A percentile compares a stretch with the other conserved stretches of the same genome.
Evolutionary conservation across 2,797 vertebrate species (phyloP).

Genomic region (Urophycis tenuis): DNA sequence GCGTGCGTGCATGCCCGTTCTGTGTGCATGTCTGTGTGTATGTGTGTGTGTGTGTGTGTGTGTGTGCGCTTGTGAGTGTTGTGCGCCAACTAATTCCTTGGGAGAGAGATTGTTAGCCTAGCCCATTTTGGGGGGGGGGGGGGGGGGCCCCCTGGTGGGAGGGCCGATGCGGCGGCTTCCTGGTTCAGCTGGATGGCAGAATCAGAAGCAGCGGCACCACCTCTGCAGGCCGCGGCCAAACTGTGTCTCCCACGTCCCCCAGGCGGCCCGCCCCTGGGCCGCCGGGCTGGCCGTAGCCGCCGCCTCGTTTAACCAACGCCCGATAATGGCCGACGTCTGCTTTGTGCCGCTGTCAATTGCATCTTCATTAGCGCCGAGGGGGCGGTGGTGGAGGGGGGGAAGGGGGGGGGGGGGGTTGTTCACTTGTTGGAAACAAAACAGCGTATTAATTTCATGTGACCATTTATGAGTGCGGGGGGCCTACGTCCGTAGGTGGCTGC

Average conservation of each 20-base stretch:
- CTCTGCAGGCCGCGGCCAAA: constrained; percentile 44
- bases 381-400: not conserved
- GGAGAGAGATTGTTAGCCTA: constrained; percentile 55
- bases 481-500: constrained; percentile 42
- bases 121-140: constrained; percentile 39
- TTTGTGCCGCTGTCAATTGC: constrained; percentile 63
- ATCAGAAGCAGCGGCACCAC: constrained; percentile 23
- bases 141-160: constrained; percentile 48
- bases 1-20: constrained; percentile 7
- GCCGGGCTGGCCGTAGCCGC: not conserved
- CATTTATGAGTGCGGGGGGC: constrained; percentile 52
- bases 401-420: constrained; percentile 17
- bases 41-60: constrained; percentile 7
- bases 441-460: constrained; percentile 54
- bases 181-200: constrained; percentile 39
- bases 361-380: constrained; percentile 53
- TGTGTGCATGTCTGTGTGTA: constrained; percentile 12
- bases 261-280: too few species aligned
- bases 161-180: constrained; percentile 40
- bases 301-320: constrained; percentile 50
- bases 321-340: constrained; percentile 64
- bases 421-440: constrained; percentile 55
- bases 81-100: constrained; percentile 55
- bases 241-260: too few species aligned
- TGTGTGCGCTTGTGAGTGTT: constrained; percentile 6